Evolutionary conservation across 1,140 invertebrate species (phyloP).

Genomic region (Drosophila nikananu): DNA sequence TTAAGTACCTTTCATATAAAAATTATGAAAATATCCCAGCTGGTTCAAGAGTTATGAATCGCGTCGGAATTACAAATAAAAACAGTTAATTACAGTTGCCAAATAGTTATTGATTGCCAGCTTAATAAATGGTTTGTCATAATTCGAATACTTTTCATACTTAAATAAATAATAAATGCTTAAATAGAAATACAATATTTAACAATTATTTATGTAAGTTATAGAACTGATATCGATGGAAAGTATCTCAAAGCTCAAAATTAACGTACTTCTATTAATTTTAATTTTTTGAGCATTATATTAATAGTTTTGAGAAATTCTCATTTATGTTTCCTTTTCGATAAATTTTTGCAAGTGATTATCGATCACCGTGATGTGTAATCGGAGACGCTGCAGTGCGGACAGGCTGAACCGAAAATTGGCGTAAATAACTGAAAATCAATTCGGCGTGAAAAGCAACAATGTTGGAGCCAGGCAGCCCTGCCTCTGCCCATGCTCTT

Average conservation of each 20-base stretch:
- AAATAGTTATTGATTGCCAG: not conserved
- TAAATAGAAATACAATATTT: not conserved
- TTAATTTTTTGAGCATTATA: not conserved
- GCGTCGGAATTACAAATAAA: too few relatives aligned
- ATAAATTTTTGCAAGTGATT: constrained; percentile 19
- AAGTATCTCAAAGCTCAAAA: not conserved
- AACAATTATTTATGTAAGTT: not conserved
- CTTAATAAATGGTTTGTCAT: not conserved
- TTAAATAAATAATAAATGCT: not conserved
- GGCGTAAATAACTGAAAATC: constrained; percentile 79
- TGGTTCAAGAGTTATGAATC: too few relatives aligned
- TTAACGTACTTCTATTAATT: not conserved
- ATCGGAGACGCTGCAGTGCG: constrained; percentile 48
- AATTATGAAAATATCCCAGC: too few relatives aligned
- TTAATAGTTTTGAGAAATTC: not conserved
- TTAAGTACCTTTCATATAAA: too few relatives aligned
- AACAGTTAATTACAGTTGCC: too few relatives aligned
- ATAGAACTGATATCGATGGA: too few relatives aligned
- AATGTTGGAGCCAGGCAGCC: constrained; percentile 30
- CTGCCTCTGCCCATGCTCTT: constrained; percentile 5
- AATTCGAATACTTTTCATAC: not conserved
- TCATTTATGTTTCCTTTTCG: not conserved
- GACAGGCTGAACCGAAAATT: constrained; percentile 56
- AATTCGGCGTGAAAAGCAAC: constrained; percentile 74
- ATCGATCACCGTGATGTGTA: constrained; percentile 17